Percentiles rank a stretch among this genome's conserved stretches.
Conservation (phyloP, 2,113 vertebrate genomes). For the Platichthys flesus region DNA sequence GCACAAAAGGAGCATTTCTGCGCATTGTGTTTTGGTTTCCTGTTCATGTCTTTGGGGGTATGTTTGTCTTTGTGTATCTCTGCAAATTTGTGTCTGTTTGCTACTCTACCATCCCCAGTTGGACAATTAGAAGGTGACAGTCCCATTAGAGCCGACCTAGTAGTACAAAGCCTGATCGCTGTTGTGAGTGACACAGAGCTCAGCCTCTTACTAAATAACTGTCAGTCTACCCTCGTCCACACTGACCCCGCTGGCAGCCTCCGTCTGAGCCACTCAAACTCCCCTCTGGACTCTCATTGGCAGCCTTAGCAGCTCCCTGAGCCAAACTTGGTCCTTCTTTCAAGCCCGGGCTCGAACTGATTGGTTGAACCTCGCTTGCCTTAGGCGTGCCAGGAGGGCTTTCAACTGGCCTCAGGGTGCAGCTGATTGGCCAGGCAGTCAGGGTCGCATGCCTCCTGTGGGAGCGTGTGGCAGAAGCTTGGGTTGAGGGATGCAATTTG, state of each 20-base stretch:
- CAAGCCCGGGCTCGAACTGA: slow-evolving; percentile 49
- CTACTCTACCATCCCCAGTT: slow-evolving; percentile 47
- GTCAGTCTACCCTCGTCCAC: slow-evolving; percentile 65
- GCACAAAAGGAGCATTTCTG: not conserved
- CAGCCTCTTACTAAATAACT: slow-evolving; percentile 74
- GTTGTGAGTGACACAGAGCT: slow-evolving; percentile 67
- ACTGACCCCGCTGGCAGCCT: slow-evolving; percentile 73
- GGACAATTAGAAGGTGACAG: slow-evolving; percentile 77
- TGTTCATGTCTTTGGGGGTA: not conserved
- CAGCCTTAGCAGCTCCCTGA: slow-evolving; percentile 62
- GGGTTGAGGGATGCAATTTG: slow-evolving; percentile 52
- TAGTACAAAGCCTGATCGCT: slow-evolving; percentile 64
- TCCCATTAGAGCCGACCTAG: slow-evolving; percentile 67
- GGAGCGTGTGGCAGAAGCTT: slow-evolving; percentile 45
- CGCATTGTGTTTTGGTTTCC: slow-evolving; percentile 9
- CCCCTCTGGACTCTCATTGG: slow-evolving; percentile 70
- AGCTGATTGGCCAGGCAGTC: slow-evolving; percentile 73
- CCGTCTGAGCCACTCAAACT: slow-evolving; percentile 60
- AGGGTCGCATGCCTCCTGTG: slow-evolving; percentile 40
- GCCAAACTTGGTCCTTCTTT: slow-evolving; percentile 69
- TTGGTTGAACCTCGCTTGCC: slow-evolving; percentile 67
- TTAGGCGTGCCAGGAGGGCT: slow-evolving; percentile 70
- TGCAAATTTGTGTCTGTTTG: not conserved
- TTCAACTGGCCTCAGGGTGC: slow-evolving; percentile 70
- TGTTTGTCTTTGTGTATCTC: not conserved